phyloP scores from a whole-genome alignment of 92 coral and sea anemone genomes.

The Montipora capitata region DNA sequence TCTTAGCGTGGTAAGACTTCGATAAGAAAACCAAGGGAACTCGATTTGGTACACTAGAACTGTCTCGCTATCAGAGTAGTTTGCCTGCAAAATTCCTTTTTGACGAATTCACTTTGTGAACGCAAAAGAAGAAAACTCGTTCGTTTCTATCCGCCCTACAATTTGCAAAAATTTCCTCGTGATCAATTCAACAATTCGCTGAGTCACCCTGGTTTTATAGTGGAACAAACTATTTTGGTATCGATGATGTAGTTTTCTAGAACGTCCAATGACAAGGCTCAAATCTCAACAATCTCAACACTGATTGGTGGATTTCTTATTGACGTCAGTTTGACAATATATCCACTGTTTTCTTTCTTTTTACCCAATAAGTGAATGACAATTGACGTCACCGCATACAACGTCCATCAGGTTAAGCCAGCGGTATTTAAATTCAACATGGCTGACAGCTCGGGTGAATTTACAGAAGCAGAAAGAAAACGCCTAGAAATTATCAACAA shows the following conservation, averaged over 20 bases:
- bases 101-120: too few species aligned
- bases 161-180: slow-evolving; percentile 1
- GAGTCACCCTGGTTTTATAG: slow-evolving; percentile 41
- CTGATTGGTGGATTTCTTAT: slow-evolving; percentile 51
- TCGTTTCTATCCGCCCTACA: too few species aligned
- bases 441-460: slow-evolving; percentile 67
- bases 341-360: neutral
- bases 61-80: neutral
- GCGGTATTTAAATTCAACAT: slow-evolving; percentile 77
- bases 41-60: too few species aligned
- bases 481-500: slow-evolving; percentile 39
- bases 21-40: too few species aligned
- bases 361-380: too few species aligned
- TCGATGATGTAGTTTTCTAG: slow-evolving; percentile 6
- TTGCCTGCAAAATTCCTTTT: too few species aligned
- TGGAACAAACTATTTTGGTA: slow-evolving; percentile 7
- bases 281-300: neutral
- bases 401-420: slow-evolving; percentile 40
- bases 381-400: slow-evolving; percentile 23
- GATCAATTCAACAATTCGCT: slow-evolving; percentile 6
- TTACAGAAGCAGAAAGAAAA: slow-evolving; percentile 67
- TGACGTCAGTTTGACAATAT: slow-evolving; percentile 58
- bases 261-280: neutral
- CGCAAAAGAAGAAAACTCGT: too few species aligned
- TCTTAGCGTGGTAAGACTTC: too few species aligned